Base-by-base conservation (phyloP, 2,888 invertebrate species). In the Andrena flavipes region DNA sequence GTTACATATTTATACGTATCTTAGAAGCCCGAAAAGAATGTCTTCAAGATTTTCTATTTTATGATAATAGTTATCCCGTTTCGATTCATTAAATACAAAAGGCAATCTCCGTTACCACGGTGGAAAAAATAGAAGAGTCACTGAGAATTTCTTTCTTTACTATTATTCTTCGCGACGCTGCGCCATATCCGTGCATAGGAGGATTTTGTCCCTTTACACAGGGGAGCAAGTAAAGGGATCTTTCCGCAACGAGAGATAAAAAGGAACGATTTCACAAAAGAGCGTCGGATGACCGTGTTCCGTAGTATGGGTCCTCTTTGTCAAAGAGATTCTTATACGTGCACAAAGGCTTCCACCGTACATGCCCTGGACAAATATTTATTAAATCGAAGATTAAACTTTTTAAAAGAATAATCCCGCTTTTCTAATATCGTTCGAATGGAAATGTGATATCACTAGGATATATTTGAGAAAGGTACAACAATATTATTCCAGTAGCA, bases 221-320 rank as follows among this genome's bases (percentile, higher is more conserved):
- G 33, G 71, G 29, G 29, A 63, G 49, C 64, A 64, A 72, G 69
- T 62, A 69, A 83, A 75, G 67, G 71, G 80, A 76, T 76, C 80
- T 76, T 76, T 80, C 65, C 67, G 64, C 70, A 62, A 59, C 30
- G 63, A 42, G 65, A 74, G 65, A 74, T 76, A 84, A 72, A 76
- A 84, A 76, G 78, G 73, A 71, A 73, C 69, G 76, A 71, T 80
- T 80, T 72, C 64, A 64, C 80, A 56, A 80, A 70, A 67, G 76
- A 74, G 48, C 67, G 56, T 74, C 62, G 69, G 63, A 67, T 54
- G 60, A 73, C 70, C 64, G 64, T 70, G 70, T 74, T 73, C 71
- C 42, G 59, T 81, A 56, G 64, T 65, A 77, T 78, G 51, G 77
- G 70, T 71, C 78, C 68, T 51, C 69, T 78, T 83, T 68, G 63